phyloP scores from a whole-genome alignment of 2,888 invertebrate genomes.

The Drosophila ezoana region DNA sequence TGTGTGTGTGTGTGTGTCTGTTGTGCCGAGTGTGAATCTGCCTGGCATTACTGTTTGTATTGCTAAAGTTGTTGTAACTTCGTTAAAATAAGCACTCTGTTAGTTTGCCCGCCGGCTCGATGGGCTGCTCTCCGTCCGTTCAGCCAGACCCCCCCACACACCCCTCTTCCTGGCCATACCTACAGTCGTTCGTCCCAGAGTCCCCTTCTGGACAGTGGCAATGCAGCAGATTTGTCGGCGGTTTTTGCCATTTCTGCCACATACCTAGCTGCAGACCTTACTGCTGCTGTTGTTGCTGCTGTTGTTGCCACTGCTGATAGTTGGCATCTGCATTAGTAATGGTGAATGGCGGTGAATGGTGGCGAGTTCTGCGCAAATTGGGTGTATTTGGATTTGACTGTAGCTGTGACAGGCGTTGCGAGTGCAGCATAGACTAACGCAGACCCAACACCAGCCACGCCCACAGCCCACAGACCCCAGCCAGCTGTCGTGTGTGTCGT shows the following conservation, averaged over 20 bases:
- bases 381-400: constrained; percentile 49
- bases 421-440: neutral
- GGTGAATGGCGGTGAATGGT: constrained; percentile 59
- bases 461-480: neutral
- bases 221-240: constrained; percentile 78
- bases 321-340: constrained; percentile 79
- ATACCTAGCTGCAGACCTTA: constrained; percentile 27
- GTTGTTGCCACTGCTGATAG: constrained; percentile 55
- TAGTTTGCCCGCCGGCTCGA: constrained; percentile 77
- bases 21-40: constrained; percentile 77
- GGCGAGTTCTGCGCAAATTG: constrained; percentile 70
- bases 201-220: constrained; percentile 50
- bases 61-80: constrained; percentile 80
- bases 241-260: constrained; percentile 75
- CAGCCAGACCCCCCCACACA: neutral
- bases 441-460: neutral
- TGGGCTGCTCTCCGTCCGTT: constrained; percentile 49
- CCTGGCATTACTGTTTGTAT: constrained; percentile 80
- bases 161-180: neutral
- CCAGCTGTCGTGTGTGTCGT: constrained; percentile 17
- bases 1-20: constrained; percentile 41
- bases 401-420: constrained; percentile 34
- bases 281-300: constrained; percentile 13
- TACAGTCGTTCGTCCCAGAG: constrained; percentile 14
- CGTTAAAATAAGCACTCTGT: constrained; percentile 81